Evolutionary conservation across 2,888 invertebrate genomes (phyloP), one percentile per base, ranked within the genome.

Genomic region (Balanococcus diminutus): DNA sequence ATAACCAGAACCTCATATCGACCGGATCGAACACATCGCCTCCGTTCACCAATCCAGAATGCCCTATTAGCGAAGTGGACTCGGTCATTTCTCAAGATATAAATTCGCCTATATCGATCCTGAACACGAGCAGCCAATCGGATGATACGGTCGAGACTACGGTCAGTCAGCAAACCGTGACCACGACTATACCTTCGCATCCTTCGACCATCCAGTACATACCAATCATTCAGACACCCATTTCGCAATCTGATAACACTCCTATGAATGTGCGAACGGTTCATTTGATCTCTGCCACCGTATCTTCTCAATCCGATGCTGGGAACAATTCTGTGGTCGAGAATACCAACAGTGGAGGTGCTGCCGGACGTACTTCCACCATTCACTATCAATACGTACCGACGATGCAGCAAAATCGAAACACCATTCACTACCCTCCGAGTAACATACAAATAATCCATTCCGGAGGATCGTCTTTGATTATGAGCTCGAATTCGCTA

Each of bases 161-260:
- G 8, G 46, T 86, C 39, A 81, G 87, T 67, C 87, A 87, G 28
- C 87, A 87, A 87, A 88, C 88, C 82, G 88, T 88, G 72, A 87
- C 88, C 42, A 87, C 88, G 14, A 88, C 88, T 86, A 87, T 87
- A 84, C 88, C 88, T 56, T 88, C 89, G 31, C 88, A 88, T 88
- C 89, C 89, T 84, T 89, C 89, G n/a, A 88, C 89, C 9, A 88
- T 88, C 82, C 88, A 88, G 86, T 89, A 88, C 85, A 88, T 89
- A 46, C 88, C 89, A 25, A 87, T 87, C 51, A 79, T 87, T 56
- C 87, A 87, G 14, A 86, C 86, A n/a, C 86, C 87, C 39, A 86
- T 87, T 36, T 84, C 87, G n/a, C 81, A 86, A 36, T 82, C 86
- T 16, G 86, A 86, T 1, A 86, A 86, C 22, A 86, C 86, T 81